These are phyloP conservation scores for Pseudonaja textilis DNA, from an alignment of 2,113 vertebrate species.

Conservation along the genomic window DNA sequence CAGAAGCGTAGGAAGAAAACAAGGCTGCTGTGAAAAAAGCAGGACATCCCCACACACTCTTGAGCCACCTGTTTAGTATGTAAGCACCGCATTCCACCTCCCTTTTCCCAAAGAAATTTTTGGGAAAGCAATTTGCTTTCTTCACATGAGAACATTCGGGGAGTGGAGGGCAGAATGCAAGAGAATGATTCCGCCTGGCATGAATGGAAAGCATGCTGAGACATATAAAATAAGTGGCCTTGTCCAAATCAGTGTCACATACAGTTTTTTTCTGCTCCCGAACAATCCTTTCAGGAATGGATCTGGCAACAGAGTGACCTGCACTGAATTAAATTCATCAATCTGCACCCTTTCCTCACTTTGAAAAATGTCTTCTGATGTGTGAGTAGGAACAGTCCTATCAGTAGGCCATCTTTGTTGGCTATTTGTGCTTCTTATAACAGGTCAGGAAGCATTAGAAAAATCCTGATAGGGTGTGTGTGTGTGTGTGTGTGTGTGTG, in stretches of 20 bases:
- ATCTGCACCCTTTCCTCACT: background rate
- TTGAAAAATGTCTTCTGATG: background rate
- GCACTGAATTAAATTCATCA: background rate
- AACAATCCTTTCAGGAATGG: background rate
- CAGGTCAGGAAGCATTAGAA: background rate
- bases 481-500: background rate
- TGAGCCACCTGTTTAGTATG: background rate
- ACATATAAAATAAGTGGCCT: background rate
- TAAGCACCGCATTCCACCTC: background rate
- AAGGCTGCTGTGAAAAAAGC: background rate
- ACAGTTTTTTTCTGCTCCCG: background rate
- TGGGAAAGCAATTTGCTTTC: background rate
- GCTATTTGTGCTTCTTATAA: background rate
- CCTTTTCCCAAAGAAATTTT: background rate
- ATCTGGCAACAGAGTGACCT: background rate
- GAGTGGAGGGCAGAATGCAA: rapidly evolving
- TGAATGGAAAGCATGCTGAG: background rate
- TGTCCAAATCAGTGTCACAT: background rate
- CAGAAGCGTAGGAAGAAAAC: background rate
- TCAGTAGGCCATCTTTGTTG: background rate
- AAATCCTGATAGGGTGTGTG: background rate
- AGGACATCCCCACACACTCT: background rate
- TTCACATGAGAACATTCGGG: background rate
- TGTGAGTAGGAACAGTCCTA: background rate
- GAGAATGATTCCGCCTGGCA: background rate